Conservation (phyloP, 1,140 invertebrate species). For the Lethrus apterus region DNA sequence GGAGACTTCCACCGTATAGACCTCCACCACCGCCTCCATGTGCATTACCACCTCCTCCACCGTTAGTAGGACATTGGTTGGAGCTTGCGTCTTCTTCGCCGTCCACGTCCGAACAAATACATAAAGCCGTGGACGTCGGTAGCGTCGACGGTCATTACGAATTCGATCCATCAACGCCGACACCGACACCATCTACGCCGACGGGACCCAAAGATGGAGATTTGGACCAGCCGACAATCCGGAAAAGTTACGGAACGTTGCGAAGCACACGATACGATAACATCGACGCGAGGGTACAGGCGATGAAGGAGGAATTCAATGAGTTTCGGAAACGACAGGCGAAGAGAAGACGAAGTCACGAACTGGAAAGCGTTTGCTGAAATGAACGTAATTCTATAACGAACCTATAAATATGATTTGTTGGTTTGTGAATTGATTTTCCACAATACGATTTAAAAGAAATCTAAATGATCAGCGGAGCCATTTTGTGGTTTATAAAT, state of each 20-base stretch:
- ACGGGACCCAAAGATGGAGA: conserved; percentile 53
- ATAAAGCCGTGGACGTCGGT: conserved; percentile 61
- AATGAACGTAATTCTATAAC: too few species aligned
- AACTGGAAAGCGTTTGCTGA: conserved; percentile 71
- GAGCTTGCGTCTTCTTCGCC: conserved; percentile 49
- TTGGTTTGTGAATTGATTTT: too few species aligned
- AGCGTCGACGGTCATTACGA: conserved; percentile 94
- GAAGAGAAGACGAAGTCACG: conserved; percentile 55
- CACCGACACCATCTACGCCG: conserved; percentile 67
- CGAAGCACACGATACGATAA: conserved; percentile 59
- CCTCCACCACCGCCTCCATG: conserved; percentile 57
- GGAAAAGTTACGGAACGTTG: conserved; percentile 36
- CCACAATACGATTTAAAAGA: too few species aligned
- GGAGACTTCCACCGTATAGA: conserved; percentile 66
- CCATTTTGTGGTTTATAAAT: too few species aligned
- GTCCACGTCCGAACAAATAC: conserved; percentile 44
- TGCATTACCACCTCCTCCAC: conserved; percentile 35
- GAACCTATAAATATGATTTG: too few species aligned
- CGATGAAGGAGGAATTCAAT: conserved; percentile 93
- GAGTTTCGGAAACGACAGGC: conserved; percentile 84
- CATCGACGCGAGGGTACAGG: conserved; percentile 83
- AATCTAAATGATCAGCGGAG: too few species aligned
- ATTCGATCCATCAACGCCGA: conserved; percentile 72
- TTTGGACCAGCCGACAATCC: conserved; percentile 35
- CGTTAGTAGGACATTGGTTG: conserved; percentile 53